phyloP scores from a whole-genome alignment of 2,113 vertebrate genomes.

The Sylvilagus bachmani region DNA sequence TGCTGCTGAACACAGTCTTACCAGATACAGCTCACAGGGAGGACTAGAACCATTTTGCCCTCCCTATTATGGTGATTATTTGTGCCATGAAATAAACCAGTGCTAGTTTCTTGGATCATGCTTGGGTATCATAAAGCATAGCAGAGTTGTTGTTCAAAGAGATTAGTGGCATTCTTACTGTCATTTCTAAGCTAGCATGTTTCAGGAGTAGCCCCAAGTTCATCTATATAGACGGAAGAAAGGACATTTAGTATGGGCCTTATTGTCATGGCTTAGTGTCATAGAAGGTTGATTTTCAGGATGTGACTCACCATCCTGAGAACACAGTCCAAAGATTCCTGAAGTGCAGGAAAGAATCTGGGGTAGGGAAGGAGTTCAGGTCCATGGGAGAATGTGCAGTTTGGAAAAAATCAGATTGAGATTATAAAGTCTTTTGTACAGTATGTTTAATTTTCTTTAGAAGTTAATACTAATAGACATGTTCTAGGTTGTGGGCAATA shows the following conservation, averaged over 20 bases:
- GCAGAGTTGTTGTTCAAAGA: neutral
- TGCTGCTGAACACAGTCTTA: neutral
- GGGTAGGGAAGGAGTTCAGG: neutral
- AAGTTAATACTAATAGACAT: neutral
- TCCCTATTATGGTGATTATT: neutral
- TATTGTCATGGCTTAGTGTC: neutral
- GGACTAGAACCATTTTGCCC: neutral
- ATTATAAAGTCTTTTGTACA: neutral
- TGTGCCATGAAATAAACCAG: neutral
- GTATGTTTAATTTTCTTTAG: conserved; percentile 27
- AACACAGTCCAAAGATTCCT: neutral
- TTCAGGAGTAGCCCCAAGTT: neutral
- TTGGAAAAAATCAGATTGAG: neutral
- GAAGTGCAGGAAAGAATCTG: neutral
- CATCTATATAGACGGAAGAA: neutral
- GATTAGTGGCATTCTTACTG: neutral
- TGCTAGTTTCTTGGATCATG: neutral
- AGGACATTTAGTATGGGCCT: neutral
- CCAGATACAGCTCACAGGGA: neutral
- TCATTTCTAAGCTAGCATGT: neutral
- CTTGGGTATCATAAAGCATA: neutral
- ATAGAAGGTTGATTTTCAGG: neutral
- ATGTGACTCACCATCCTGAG: neutral
- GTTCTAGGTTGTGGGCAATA: neutral
- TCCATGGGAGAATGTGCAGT: neutral